Base-by-base conservation (phyloP, 1,140 invertebrate genomes). In the Anoplolepis gracilipes region DNA sequence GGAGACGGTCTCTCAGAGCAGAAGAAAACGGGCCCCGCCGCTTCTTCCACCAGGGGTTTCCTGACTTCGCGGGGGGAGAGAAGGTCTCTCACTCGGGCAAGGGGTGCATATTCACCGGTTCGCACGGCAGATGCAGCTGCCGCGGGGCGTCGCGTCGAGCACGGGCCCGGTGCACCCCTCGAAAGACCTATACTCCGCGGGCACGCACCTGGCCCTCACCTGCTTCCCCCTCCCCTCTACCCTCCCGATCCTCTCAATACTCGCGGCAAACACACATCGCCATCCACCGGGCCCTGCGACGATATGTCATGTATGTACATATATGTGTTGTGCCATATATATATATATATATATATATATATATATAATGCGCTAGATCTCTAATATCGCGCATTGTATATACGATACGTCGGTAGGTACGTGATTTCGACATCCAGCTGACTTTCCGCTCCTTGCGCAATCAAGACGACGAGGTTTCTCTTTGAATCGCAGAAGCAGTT, bases 141-240 rank as follows among this genome's bases (percentile, higher is more conserved):
- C 84, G 88, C 62, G 42, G 76, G 61, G 76, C 61, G 65, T 78
- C 64, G 53, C 87, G 39, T 72, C 75, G 85, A 76, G 84, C 88
- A 88, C 87, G 85, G 84, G 89, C 92, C 92, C 90, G 93, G 92
- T 94, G 93, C 90, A 92, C 90, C 90, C 90, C 88, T 91, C 85
- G 87, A 90, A 86, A 69, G 78, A 87, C 90, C 89, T 88, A 62
- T 33, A 76, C 53, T 84, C 70, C 59, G 75, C 67, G 79, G 65
- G 70, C 78, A 73, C 84, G 85, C 91, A 92, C 90, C 91, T 88
- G 91, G 85, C 90, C 78, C 75, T 86, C 92, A 93, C 93, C 92
- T 93, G 92, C 92, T 92, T 89, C 69, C 90, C 2, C 53, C 85
- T 89, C 46, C 46, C 16, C 75, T 90, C n/a, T 1, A 72, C 90